A percentile compares a stretch with the other conserved stretches of the same genome.
Evolutionary conservation across 2,797 vertebrate species (phyloP).

Genomic region (Propithecus deckenii): DNA sequence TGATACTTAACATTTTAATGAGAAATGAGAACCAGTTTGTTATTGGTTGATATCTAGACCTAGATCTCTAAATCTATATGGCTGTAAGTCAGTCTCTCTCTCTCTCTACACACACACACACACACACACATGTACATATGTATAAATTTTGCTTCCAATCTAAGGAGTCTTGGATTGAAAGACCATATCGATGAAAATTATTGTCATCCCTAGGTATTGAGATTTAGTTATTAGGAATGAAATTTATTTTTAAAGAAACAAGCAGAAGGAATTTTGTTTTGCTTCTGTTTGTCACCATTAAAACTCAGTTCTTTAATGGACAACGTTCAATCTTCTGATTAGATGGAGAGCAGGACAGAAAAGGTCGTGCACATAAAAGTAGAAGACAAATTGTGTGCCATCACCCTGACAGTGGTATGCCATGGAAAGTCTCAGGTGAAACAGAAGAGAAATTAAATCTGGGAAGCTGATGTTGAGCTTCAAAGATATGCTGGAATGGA

Average conservation of each 20-base stretch:
- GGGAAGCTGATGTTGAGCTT: slow-evolving; percentile 31
- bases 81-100: rapidly evolving
- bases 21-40: neutral
- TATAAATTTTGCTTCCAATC: neutral
- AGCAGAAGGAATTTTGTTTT: neutral
- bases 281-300: neutral
- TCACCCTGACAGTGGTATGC: rapidly evolving
- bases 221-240: neutral
- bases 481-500: slow-evolving; percentile 52
- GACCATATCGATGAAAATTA: neutral
- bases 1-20: neutral
- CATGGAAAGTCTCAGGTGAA: neutral
- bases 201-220: neutral
- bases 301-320: neutral
- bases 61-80: neutral
- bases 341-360: neutral
- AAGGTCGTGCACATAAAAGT: neutral
- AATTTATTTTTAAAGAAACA: neutral
- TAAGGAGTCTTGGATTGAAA: neutral
- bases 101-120: neutral
- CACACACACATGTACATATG: neutral
- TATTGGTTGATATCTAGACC: neutral
- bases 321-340: neutral
- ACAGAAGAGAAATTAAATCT: neutral
- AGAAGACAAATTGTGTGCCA: rapidly evolving